These are phyloP conservation scores for Syngnathoides biaculeatus DNA, from an alignment of 2,113 vertebrate genomes.

Conservation along the genomic window DNA sequence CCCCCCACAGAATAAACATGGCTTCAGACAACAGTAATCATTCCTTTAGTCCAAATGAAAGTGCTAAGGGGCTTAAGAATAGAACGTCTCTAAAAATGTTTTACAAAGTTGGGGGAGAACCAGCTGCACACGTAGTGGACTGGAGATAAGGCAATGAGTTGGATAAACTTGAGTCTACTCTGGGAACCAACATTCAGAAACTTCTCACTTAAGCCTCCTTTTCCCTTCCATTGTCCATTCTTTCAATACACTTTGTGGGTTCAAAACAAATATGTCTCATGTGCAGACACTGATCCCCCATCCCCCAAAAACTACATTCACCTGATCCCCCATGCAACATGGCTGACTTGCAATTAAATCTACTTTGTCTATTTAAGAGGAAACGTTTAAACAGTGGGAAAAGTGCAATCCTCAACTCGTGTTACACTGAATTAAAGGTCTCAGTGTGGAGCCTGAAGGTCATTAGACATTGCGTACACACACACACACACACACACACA, in stretches of 20 bases:
- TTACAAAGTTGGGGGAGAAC: slow-evolving; percentile 58
- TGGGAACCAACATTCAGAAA: slow-evolving; percentile 65
- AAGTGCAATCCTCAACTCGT: slow-evolving; percentile 71
- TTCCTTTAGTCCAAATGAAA: slow-evolving; percentile 44
- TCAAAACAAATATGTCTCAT: slow-evolving; percentile 39
- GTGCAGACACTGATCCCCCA: slow-evolving; percentile 42
- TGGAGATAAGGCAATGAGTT: slow-evolving; percentile 77
- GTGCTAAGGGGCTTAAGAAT: slow-evolving; percentile 38
- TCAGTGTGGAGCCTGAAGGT: slow-evolving; percentile 52
- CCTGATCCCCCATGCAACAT: slow-evolving; percentile 60
- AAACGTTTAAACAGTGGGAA: slow-evolving; percentile 53
- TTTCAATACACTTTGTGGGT: slow-evolving; percentile 42
- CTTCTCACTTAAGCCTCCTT: slow-evolving; percentile 52
- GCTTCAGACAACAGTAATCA: slow-evolving; percentile 14
- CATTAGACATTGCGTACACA: slow-evolving; percentile 54
- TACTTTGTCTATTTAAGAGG: slow-evolving; percentile 1
- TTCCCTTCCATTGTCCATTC: slow-evolving; percentile 52
- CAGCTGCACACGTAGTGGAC: slow-evolving; percentile 66
- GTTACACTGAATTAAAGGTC: slow-evolving; percentile 57
- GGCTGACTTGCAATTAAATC: background rate
- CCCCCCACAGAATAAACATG: slow-evolving; percentile 13
- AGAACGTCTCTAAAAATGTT: slow-evolving; percentile 36
- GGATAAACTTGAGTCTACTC: slow-evolving; percentile 68
- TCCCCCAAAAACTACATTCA: slow-evolving; percentile 68
- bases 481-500: too few species aligned